phyloP scores from a whole-genome alignment of 2,888 invertebrate species.

The Epinotia bilunana region DNA sequence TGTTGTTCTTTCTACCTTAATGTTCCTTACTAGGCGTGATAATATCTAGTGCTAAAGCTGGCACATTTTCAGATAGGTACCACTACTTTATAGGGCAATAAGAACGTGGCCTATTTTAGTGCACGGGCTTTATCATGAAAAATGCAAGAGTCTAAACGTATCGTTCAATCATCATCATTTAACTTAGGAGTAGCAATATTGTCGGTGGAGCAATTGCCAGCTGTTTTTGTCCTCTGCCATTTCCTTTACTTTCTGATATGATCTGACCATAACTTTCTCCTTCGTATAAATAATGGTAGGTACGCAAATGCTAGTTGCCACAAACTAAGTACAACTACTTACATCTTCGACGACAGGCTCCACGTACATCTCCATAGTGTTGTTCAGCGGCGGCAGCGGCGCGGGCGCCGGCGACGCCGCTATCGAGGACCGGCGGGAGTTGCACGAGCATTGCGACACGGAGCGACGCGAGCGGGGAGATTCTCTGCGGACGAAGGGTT shows the following conservation, averaged over 20 bases:
- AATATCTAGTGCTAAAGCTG: too few relatives aligned
- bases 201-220: too few relatives aligned
- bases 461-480: slow-evolving; percentile 83
- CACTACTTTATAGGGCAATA: neutral
- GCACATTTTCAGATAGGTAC: neutral
- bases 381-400: slow-evolving; percentile 78
- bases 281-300: too few relatives aligned
- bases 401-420: slow-evolving; percentile 71
- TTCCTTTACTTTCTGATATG: too few relatives aligned
- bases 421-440: slow-evolving; percentile 76
- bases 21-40: neutral
- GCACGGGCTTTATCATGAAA: neutral
- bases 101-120: neutral
- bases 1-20: neutral
- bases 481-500: slow-evolving; percentile 67
- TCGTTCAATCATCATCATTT: too few relatives aligned
- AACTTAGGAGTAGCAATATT: too few relatives aligned
- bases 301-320: too few relatives aligned
- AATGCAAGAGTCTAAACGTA: neutral
- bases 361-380: slow-evolving; percentile 82
- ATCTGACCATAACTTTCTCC: too few relatives aligned
- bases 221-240: too few relatives aligned
- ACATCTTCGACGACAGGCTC: slow-evolving; percentile 82
- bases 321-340: slow-evolving; percentile 54
- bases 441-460: slow-evolving; percentile 80